phyloP scores from a whole-genome alignment of 2,888 invertebrate genomes.

The Cryptosula pallasiana region DNA sequence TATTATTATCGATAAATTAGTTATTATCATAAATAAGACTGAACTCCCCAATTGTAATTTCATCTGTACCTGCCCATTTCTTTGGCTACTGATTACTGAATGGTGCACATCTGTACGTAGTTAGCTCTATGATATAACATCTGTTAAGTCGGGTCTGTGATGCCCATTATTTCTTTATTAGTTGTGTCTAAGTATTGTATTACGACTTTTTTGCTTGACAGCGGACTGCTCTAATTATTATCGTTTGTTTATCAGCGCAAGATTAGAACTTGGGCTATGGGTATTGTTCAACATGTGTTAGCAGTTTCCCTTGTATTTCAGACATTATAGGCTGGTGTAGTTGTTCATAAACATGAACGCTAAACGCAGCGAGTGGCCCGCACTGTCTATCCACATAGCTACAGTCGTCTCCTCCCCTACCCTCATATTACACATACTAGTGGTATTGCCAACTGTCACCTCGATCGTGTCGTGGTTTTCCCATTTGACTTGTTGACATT shows the following conservation, averaged over 20 bases:
- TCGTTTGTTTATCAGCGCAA: background rate
- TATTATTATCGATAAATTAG: too few species aligned
- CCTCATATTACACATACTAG: too few species aligned
- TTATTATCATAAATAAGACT: too few species aligned
- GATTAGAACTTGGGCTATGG: background rate
- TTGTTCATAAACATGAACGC: background rate
- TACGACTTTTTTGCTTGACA: background rate
- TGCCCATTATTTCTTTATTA: slow-evolving; percentile 5
- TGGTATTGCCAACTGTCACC: too few species aligned
- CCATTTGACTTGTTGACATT: too few species aligned
- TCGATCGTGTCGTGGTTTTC: too few species aligned
- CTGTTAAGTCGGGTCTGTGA: slow-evolving; percentile 15
- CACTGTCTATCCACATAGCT: background rate
- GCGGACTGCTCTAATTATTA: background rate
- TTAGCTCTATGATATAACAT: slow-evolving; percentile 19
- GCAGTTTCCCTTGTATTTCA: slow-evolving; percentile 13
- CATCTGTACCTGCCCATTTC: too few species aligned
- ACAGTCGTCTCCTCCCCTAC: background rate
- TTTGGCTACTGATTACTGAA: too few species aligned
- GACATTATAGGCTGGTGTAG: background rate
- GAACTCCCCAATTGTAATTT: too few species aligned
- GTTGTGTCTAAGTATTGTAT: slow-evolving; percentile 7
- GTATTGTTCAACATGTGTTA: slow-evolving; percentile 22
- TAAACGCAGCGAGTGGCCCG: slow-evolving; percentile 12
- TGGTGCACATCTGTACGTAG: background rate